Conservation (phyloP, 2,113 vertebrate species). For the Mus musculus region GRCm39 chr16:77590501-77591000, state of each 20-base stretch:
- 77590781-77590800: background rate
- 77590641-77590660: background rate
- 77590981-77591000: background rate
- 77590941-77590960: background rate
- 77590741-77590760: background rate
- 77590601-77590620: conserved; percentile 23
- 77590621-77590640: background rate
- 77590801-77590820: background rate
- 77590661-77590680: background rate
- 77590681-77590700: background rate
- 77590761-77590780: background rate
- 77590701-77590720: background rate
- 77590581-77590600: background rate
- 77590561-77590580: background rate
- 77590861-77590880: background rate
- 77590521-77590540: background rate
- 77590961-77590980: too few species aligned
- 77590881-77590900: background rate
- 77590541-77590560: background rate
- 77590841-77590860: background rate
- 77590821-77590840: background rate
- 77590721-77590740: background rate
- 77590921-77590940: background rate
- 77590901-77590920: background rate
- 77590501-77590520: background rate